These are phyloP conservation scores for Tupaia tana DNA, from an alignment of 2,113 vertebrate species.

Conservation along the genomic window DNA sequence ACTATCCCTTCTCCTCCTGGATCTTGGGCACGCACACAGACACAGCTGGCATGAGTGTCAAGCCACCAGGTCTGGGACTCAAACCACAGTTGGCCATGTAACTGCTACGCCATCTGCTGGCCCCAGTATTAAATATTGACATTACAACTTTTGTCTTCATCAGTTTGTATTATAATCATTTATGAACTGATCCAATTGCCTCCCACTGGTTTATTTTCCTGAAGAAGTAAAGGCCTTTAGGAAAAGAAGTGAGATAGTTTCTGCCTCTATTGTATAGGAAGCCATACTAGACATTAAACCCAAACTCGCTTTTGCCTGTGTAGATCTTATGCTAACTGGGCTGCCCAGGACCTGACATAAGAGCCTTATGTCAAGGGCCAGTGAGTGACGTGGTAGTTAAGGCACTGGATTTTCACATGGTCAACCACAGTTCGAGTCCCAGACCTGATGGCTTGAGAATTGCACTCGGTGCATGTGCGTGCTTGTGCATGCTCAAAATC, in stretches of 20 bases:
- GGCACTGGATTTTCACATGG: too few relatives aligned
- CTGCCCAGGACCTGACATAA: neutral
- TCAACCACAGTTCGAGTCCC: too few relatives aligned
- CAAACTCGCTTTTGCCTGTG: neutral
- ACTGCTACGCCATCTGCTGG: too few relatives aligned
- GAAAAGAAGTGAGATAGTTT: neutral
- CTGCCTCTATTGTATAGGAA: constrained; percentile 34
- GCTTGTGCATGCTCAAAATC: too few relatives aligned
- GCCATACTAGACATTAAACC: neutral
- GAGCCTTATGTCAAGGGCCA: neutral
- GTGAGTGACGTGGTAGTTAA: too few relatives aligned
- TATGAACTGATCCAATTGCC: neutral
- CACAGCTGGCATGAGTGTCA: too few relatives aligned
- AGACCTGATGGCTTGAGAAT: too few relatives aligned
- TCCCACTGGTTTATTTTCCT: constrained; percentile 9
- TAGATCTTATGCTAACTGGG: neutral
- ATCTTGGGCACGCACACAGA: too few relatives aligned
- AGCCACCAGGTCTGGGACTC: too few relatives aligned
- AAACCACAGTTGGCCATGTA: too few relatives aligned
- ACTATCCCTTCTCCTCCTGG: too few relatives aligned
- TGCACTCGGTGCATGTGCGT: too few relatives aligned
- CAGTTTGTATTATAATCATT: constrained; percentile 21
- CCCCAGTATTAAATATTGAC: neutral
- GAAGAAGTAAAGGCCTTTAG: constrained; percentile 27
- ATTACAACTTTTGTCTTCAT: neutral